These are phyloP conservation scores for Psilopsiagon aurifrons DNA, from an alignment of 2,113 vertebrate genomes.

Conservation along the genomic window DNA sequence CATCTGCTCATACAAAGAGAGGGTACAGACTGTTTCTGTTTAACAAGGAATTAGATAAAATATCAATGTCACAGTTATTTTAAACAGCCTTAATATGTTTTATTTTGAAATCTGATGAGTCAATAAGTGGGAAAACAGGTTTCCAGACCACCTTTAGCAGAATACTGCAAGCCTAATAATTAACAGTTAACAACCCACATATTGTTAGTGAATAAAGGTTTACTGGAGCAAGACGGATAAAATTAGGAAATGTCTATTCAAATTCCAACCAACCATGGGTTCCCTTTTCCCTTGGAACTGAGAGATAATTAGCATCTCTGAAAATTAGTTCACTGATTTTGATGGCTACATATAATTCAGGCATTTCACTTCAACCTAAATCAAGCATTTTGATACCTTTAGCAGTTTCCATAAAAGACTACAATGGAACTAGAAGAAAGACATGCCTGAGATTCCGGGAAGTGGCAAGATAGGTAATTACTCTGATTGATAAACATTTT, in stretches of 20 bases:
- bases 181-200: neutral
- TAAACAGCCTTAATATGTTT: neutral
- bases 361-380: neutral
- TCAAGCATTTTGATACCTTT: neutral
- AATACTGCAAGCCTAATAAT: neutral
- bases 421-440: neutral
- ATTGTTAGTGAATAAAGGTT: neutral
- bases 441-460: neutral
- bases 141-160: neutral
- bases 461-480: neutral
- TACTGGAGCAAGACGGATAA: neutral
- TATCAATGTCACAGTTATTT: neutral
- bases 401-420: neutral
- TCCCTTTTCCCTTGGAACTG: neutral
- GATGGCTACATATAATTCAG: neutral
- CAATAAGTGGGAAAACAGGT: neutral
- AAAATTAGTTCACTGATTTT: conserved; percentile 3
- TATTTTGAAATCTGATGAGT: neutral
- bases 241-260: neutral
- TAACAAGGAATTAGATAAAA: neutral
- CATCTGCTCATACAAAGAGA: neutral
- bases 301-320: neutral
- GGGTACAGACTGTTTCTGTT: neutral
- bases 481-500: neutral
- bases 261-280: neutral